Evolutionary conservation across 2,888 invertebrate species (phyloP), one percentile per base, ranked within the genome.

Genomic region (Heliconius sara): DNA sequence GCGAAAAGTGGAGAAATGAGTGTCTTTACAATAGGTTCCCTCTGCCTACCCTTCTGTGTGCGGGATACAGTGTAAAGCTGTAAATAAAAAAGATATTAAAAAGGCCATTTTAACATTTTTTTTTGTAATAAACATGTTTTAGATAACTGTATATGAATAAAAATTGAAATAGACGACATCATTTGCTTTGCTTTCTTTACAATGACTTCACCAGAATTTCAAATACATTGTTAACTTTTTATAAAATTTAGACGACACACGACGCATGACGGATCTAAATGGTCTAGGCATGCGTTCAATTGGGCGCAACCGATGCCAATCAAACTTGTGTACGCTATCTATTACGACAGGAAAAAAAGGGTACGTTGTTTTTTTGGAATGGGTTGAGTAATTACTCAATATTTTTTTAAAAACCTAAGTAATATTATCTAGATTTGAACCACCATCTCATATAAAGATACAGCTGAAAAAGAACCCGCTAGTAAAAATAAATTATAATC

Each of bases 231-330:
- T 2, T 4, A 19, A 39, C 34, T 67, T 67, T 34, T 30, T 10
- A 19, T 52, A 52, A 52, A 52, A 52, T 30, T 67, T 19, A 67
- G 34, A 67, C 7, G 39, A 16, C 34, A 27, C 22, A n/a, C 34
- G 67, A 66, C 30, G n/a, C 9, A 39, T n/a, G 27, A 16, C 16
- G 65, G 27, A 30, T 68, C 5, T 68, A 43, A 68, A 68, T 68
- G 39, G 25, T 43, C 25, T 43, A 43, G 68, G 13, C 68, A 67
- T 39, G 68, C 39, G 43, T 43, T 43, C 68, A 68, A 68, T 68
- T 68, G 68, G 43, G n/a, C n/a, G n/a, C 43, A 25, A 68, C n/a
- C 43, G 68, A 68, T 68, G 68, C 68, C 68, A 68, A 68, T 68
- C 43, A 68, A 68, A 68, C 39, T 43, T 39, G 68, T 68, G n/a